Conservation (phyloP, 2,113 vertebrate genomes). For the Notiomystis cincta region DNA sequence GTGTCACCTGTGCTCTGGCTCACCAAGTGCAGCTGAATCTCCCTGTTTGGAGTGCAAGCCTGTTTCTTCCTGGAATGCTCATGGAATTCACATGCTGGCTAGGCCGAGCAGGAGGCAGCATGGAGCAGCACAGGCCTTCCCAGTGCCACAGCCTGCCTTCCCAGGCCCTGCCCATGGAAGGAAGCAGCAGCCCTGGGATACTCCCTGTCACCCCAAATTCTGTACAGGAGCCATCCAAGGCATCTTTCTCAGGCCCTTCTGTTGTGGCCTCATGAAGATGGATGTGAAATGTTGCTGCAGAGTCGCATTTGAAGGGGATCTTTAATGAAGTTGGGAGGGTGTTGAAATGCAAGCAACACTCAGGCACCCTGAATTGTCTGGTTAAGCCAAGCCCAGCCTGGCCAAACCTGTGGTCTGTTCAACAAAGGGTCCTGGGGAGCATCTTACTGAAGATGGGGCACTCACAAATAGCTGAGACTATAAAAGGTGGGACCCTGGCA, state of each 20-base stretch:
- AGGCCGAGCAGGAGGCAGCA: background rate
- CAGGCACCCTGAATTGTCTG: background rate
- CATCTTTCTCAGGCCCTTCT: background rate
- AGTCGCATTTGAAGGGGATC: background rate
- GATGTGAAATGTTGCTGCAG: background rate
- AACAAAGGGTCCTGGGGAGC: background rate
- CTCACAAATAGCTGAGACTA: background rate
- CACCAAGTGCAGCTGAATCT: background rate
- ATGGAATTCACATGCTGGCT: fast-evolving
- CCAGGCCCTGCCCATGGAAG: background rate
- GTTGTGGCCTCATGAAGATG: background rate
- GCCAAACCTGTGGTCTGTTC: background rate
- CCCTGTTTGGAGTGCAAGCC: background rate
- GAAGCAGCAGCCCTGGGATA: background rate
- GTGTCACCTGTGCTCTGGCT: background rate
- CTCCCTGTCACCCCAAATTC: background rate
- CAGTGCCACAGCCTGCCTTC: too few species aligned
- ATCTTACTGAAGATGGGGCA: background rate
- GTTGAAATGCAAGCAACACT: background rate
- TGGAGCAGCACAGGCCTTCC: background rate
- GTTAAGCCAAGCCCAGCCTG: background rate
- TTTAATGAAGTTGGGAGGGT: background rate
- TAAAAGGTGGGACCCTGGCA: background rate
- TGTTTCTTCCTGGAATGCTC: background rate
- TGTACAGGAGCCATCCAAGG: background rate